Evolutionary conservation across 2,797 vertebrate species (phyloP), one percentile per base, ranked within the genome.

Genomic region (Hoplostethus mediterraneus): DNA sequence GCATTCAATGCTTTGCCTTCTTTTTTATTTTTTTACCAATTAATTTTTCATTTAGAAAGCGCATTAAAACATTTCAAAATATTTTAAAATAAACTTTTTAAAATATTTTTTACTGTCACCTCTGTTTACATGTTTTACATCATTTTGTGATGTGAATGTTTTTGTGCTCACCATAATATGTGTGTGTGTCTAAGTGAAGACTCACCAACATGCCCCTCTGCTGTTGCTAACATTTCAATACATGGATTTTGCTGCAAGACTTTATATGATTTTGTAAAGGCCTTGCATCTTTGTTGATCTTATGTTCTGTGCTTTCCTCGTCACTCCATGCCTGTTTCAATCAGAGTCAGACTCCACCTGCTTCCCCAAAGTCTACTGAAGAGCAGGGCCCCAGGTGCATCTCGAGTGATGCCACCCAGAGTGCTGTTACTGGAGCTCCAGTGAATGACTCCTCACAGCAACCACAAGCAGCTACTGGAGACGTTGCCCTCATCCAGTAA

Each of bases 401-500:
- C 73, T 95, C 96, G 21, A 96, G 96, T 5, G 97, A 99, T 0
- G 93, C 96, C 74, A 94, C 96, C 9, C 96, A 94, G 78, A 96
- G 94, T 2, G 90, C 93, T 0, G 90, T 94, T 16, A 93, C 94
- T 4, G 95, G 94, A 0, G 94, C 93, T 48, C 93, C 95, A 3
- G 94, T 89, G 82, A 96, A 94, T 86, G 95, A 97, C 73, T 94
- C 95, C 9, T 95, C 96, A 9, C 96, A 96, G 86, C 95, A 96
- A 84, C 92, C 95, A 45, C 96, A 96, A 81, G 96, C 94, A 0
- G 93, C 95, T 1, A 95, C 95, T 4, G 96, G 95, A 1, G 96
- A 97, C 36, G 91, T 94, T 77, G 90, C 92, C 64, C 92, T 96
- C 82, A 96, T 93, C 91, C 98, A 96, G 98, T 99, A 91, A 87